These are phyloP conservation scores for Anagyrus pseudococci DNA, from an alignment of 2,888 invertebrate genomes.

Conservation along the genomic window DNA sequence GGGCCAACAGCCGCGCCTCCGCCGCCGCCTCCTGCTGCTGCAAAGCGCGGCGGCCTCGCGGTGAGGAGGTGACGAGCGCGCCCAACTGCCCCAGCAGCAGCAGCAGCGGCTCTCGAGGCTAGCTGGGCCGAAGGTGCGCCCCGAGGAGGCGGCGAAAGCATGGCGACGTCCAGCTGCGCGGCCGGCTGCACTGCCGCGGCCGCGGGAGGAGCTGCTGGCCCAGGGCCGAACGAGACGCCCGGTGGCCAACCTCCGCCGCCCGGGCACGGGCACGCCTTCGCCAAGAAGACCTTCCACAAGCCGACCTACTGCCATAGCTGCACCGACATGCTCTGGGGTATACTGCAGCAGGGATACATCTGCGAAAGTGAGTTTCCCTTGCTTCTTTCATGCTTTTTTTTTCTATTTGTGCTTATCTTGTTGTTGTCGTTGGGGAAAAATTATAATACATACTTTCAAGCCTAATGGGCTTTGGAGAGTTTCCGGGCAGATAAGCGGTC, in stretches of 20 bases:
- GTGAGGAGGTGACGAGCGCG: conserved; percentile 71
- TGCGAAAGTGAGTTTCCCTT: conserved; percentile 84
- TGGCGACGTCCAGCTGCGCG: conserved; percentile 5
- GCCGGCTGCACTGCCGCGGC: conserved; percentile 1
- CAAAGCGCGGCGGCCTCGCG: conserved; percentile 59
- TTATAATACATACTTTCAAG: too few species aligned
- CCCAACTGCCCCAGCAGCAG: conserved; percentile 66
- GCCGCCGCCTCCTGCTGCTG: too few species aligned
- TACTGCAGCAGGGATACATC: conserved; percentile 99
- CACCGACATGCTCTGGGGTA: conserved; percentile 99
- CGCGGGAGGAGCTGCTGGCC: background rate
- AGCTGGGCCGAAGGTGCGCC: background rate
- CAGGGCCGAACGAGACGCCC: background rate
- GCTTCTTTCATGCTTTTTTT: conserved; percentile 28
- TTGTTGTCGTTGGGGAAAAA: conserved; percentile 6
- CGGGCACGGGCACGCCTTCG: conserved; percentile 93
- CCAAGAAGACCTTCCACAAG: conserved; percentile 99
- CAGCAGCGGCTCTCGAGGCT: conserved; percentile 47
- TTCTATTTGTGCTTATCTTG: conserved; percentile 12
- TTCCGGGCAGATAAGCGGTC: too few species aligned
- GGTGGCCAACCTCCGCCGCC: conserved; percentile 48
- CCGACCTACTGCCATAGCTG: conserved; percentile 99
- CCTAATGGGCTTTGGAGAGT: too few species aligned
- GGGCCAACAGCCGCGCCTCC: too few species aligned
- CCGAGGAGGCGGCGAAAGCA: background rate